Conservation (phyloP, 2,113 vertebrate genomes). For the Hippolais icterina region DNA sequence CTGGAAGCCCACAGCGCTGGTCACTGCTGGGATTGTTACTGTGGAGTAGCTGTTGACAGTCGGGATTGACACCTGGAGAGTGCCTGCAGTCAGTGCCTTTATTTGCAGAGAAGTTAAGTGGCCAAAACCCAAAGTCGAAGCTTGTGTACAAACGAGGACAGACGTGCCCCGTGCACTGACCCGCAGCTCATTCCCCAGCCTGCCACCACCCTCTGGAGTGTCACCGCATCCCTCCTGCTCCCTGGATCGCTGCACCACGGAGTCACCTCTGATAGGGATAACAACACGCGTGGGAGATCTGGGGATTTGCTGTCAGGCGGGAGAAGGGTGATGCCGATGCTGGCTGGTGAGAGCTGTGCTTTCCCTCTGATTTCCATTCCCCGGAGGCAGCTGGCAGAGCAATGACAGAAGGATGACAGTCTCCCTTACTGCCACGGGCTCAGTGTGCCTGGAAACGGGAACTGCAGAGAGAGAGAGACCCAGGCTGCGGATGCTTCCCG, state of each 20-base stretch:
- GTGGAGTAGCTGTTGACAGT: neutral
- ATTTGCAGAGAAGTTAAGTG: neutral
- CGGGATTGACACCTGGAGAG: neutral
- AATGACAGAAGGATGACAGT: neutral
- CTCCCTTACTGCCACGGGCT: neutral
- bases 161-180: neutral
- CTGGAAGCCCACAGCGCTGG: neutral
- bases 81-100: neutral
- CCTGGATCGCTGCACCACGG: neutral
- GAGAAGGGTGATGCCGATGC: neutral
- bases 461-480: neutral
- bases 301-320: neutral
- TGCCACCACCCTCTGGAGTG: neutral
- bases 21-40: neutral
- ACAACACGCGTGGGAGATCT: neutral
- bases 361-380: neutral
- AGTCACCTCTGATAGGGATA: neutral
- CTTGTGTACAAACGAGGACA: neutral
- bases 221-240: fast-evolving
- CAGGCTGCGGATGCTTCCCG: neutral
- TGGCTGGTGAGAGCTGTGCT: neutral
- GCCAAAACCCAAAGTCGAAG: neutral
- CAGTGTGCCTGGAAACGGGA: neutral
- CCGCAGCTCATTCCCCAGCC: neutral
- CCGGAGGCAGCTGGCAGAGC: neutral